phyloP scores from a whole-genome alignment of 2,888 invertebrate species.

The Gasteruption jaculator region DNA sequence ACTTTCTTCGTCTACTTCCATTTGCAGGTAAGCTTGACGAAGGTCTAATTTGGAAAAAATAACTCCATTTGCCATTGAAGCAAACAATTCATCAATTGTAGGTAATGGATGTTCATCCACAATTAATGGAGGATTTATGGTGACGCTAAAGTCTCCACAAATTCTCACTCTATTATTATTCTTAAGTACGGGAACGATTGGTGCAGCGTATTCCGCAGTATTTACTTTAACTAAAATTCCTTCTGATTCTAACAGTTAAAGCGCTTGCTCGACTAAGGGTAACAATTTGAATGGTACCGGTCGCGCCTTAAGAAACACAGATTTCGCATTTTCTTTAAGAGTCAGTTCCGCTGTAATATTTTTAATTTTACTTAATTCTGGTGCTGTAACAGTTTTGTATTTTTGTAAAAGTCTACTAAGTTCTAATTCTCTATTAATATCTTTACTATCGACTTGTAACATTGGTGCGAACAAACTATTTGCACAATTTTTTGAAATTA shows the following conservation, averaged over 20 bases:
- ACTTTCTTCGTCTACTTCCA: constrained; percentile 10
- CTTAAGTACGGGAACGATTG: constrained; percentile 22
- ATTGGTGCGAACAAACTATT: not conserved
- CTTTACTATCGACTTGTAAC: not conserved
- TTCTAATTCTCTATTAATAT: not conserved
- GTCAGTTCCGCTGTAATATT: constrained; percentile 10
- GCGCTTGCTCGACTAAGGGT: constrained; percentile 8
- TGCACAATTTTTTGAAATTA: constrained; percentile 1
- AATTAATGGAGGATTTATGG: constrained; percentile 14
- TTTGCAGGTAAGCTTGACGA: constrained; percentile 13
- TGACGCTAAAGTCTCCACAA: constrained; percentile 14
- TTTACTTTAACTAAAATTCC: constrained; percentile 5
- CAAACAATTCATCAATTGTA: constrained; percentile 22
- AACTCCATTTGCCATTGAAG: constrained; percentile 25
- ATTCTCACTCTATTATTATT: constrained; percentile 1
- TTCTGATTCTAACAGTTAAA: constrained; percentile 9
- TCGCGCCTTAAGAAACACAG: constrained; percentile 10
- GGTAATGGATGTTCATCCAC: constrained; percentile 16
- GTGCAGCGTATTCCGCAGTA: constrained; percentile 17
- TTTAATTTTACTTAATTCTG: constrained; percentile 10
- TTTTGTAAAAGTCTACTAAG: too few species aligned
- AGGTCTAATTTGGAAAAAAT: constrained; percentile 28
- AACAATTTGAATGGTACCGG: constrained; percentile 12
- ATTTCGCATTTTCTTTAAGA: constrained; percentile 8
- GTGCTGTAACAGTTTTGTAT: constrained; percentile 12